Conservation (phyloP, 1,140 invertebrate genomes). For the Popillia japonica region DNA sequence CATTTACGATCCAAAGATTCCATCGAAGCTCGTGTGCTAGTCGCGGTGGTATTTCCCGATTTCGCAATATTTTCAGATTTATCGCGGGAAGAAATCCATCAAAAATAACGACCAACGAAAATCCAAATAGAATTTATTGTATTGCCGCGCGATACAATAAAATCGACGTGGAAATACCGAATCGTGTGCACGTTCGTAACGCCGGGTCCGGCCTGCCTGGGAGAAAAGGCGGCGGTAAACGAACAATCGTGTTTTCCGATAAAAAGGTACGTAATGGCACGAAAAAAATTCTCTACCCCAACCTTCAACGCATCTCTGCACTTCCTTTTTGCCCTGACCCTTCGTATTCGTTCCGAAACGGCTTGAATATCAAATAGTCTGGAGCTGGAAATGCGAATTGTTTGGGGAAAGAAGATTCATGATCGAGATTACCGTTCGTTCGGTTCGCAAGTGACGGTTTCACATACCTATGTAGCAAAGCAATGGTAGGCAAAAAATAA, state of each 20-base stretch:
- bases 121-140: constrained; percentile 29
- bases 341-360: not conserved
- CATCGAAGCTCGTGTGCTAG: not conserved
- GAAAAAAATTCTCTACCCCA: not conserved
- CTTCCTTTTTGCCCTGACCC: not conserved
- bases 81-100: not conserved
- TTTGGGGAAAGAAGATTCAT: not conserved
- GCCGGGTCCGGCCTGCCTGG: not conserved
- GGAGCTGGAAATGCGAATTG: not conserved
- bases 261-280: not conserved
- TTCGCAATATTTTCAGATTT: not conserved
- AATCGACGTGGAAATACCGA: not conserved
- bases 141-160: not conserved
- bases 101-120: constrained; percentile 19
- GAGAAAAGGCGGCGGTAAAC: not conserved
- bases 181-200: not conserved
- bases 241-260: constrained; percentile 24
- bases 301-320: not conserved
- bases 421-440: not conserved
- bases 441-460: not conserved
- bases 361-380: constrained; percentile 18
- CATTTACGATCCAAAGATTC: no score
- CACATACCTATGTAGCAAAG: not conserved
- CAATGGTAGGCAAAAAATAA: no score
- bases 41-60: not conserved